phyloP scores from a whole-genome alignment of 37 sponge, comb jelly and placozoan genomes.

The Ianthella basta region DNA sequence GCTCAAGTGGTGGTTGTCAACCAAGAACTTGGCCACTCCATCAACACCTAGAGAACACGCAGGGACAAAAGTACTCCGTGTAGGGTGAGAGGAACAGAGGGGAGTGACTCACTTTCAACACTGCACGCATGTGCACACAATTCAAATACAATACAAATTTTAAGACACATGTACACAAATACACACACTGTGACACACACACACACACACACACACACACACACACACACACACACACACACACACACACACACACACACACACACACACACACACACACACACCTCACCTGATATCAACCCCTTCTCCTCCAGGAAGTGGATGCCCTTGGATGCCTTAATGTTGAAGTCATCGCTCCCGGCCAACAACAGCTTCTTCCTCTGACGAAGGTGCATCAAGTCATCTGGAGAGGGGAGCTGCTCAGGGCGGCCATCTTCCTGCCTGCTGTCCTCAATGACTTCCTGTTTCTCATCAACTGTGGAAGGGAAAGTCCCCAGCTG shows the following conservation, averaged over 20 bases:
- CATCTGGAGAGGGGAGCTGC: slow-evolving; percentile 50
- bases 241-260: no score
- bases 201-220: no score
- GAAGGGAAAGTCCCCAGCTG: slow-evolving; percentile 5
- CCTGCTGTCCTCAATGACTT: background rate
- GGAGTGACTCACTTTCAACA: no score
- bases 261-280: slow-evolving; percentile 58
- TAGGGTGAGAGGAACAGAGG: no score
- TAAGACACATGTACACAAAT: no score
- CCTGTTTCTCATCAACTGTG: background rate
- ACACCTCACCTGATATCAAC: slow-evolving; percentile 45
- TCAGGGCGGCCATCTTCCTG: background rate
- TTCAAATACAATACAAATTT: no score
- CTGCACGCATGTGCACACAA: no score
- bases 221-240: slow-evolving; percentile 34
- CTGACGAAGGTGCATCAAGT: slow-evolving; percentile 72
- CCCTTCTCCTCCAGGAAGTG: slow-evolving; percentile 79
- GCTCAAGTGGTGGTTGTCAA: slow-evolving; percentile 72
- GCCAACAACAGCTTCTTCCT: slow-evolving; percentile 85
- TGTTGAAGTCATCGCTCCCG: slow-evolving; percentile 88
- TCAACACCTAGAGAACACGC: no score
- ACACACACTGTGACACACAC: no score
- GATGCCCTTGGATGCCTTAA: slow-evolving; percentile 84
- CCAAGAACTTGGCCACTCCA: slow-evolving; percentile 67
- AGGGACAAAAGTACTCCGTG: no score